Conservation (phyloP, 2,888 invertebrate genomes). For the Anorthoa munda region DNA sequence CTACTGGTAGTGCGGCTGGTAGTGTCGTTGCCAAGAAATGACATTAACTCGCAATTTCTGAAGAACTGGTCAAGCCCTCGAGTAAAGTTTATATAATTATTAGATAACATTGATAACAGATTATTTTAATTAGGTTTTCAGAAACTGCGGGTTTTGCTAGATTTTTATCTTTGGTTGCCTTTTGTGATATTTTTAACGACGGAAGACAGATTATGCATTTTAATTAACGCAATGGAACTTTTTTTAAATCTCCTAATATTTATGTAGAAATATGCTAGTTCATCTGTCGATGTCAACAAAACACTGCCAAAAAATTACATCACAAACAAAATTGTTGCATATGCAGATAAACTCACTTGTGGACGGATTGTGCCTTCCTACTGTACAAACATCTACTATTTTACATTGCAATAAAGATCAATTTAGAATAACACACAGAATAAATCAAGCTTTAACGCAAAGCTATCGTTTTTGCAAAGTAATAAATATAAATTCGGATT, state of each 20-base stretch:
- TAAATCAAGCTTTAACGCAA: slow-evolving; percentile 59
- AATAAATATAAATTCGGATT: slow-evolving; percentile 70
- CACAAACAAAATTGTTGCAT: slow-evolving; percentile 46
- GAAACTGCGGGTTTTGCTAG: neutral
- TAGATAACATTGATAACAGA: neutral
- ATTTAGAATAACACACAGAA: slow-evolving; percentile 58
- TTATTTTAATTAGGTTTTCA: neutral
- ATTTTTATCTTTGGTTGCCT: neutral
- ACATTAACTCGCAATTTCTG: neutral
- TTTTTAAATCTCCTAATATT: neutral
- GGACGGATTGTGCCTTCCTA: slow-evolving; percentile 84
- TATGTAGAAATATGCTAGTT: neutral
- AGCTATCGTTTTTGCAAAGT: slow-evolving; percentile 59
- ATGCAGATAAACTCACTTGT: slow-evolving; percentile 75
- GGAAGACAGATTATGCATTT: neutral
- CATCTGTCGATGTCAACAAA: slow-evolving; percentile 48
- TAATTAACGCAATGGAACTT: neutral
- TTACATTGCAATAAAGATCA: slow-evolving; percentile 58
- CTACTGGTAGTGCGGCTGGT: too few relatives aligned
- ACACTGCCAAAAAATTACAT: slow-evolving; percentile 22
- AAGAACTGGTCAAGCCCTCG: neutral
- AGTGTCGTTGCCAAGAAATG: too few relatives aligned
- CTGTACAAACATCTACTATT: slow-evolving; percentile 64
- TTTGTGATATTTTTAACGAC: neutral
- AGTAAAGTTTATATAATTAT: neutral